These are phyloP conservation scores for Neofelis nebulosa DNA, from an alignment of 2,113 vertebrate genomes.

Conservation along the genomic window DNA sequence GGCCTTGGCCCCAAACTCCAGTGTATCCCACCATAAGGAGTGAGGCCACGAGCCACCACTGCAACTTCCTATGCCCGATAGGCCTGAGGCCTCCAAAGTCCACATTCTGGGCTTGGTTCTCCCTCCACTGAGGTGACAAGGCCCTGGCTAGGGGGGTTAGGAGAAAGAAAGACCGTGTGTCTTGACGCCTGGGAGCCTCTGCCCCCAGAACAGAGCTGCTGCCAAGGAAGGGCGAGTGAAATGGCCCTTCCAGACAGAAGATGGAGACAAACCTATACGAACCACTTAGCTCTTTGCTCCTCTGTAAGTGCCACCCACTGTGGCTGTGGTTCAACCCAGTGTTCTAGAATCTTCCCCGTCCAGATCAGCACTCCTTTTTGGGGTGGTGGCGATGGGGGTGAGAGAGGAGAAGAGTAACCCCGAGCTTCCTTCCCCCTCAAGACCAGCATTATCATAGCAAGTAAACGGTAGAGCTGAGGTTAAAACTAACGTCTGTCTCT, in stretches of 20 bases:
- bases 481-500: background rate
- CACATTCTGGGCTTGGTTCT: background rate
- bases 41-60: background rate
- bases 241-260: background rate
- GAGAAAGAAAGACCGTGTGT: background rate
- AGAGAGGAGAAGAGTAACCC: background rate
- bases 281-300: background rate
- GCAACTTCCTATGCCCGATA: background rate
- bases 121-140: background rate
- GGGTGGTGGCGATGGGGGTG: background rate
- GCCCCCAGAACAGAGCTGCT: background rate
- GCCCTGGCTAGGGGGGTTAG: background rate
- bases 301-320: background rate
- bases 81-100: background rate
- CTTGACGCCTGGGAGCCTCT: background rate
- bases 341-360: background rate
- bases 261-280: background rate
- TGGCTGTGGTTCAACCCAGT: constrained; percentile 2
- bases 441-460: constrained; percentile 5
- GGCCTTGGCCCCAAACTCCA: background rate
- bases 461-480: background rate
- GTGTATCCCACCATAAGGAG: background rate
- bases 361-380: background rate
- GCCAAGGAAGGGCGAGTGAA: background rate
- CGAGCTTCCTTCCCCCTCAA: background rate